Base-by-base conservation (phyloP, 2,888 invertebrate species). In the Punctoribates punctum region DNA sequence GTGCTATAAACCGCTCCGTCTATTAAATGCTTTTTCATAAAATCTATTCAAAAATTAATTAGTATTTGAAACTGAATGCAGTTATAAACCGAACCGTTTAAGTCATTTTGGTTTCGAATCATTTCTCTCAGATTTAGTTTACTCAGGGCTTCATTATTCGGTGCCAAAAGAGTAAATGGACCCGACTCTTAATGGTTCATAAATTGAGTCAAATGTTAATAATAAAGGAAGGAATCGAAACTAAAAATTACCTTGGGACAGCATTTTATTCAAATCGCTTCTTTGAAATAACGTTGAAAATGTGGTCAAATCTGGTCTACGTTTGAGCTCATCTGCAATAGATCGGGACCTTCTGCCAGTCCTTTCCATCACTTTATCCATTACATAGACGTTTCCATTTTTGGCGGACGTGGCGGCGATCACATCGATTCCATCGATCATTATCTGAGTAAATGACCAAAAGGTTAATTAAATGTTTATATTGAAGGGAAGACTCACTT, bases 301-400 rank as follows among this genome's bases (percentile, higher is more conserved):
- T 8, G 38, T 65, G 13, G 27, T 48, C 5, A 79, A 75, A 57
- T 80, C 78, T 1, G 79, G 78, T 67, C 77, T 70, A 0, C 75
- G 75, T 60, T 73, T 74, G 25, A 80, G 62, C 0, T 79, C 77
- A 6, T 79, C 79, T 0, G 81, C 80, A 8, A 82, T 80, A 78
- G 42, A 15, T 82, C 82, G 17, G 81, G 74, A 13, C 81, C 25
- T 62, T 11, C 62, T 8, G 1, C 38, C 62, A n/a, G 38, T 17
- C 20, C 38, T 25, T 38, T 65, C 46, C 0, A 82, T 75, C 5
- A 82, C 81, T 72, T 79, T 77, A 77, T 80, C 80, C n/a, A 83
- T 77, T 20, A 82, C 81, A 77, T 83, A 82, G 72, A 83, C 80
- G 25, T 82, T 80, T 1, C 83, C 83, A 77, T 83, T 82, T 25